A percentile compares a stretch with the other conserved stretches of the same genome.
Conservation (phyloP, 2,888 invertebrate species). For the Ophion obscuratus region DNA sequence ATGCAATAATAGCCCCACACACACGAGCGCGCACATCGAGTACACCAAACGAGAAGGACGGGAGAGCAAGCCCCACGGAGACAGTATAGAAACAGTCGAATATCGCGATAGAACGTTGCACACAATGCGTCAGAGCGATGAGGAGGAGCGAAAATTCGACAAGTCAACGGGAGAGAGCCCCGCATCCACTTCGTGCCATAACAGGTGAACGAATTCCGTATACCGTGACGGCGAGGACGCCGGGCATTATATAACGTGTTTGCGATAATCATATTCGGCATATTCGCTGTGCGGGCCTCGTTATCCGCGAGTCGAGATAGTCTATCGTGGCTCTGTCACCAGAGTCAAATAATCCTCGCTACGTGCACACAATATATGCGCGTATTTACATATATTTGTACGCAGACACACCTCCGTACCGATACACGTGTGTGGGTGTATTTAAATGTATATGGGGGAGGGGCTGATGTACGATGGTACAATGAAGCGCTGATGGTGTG, state of each 20-base stretch:
- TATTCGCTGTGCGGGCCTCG: slow-evolving; percentile 55
- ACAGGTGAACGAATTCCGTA: slow-evolving; percentile 69
- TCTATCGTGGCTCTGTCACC: slow-evolving; percentile 36
- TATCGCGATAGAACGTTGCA: neutral
- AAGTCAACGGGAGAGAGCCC: neutral
- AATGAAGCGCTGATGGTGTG: neutral
- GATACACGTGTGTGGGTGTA: neutral
- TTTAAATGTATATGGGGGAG: neutral
- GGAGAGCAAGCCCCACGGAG: neutral
- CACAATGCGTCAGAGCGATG: neutral
- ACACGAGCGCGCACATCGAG: too few species aligned
- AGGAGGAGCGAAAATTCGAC: neutral
- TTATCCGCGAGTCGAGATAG: slow-evolving; percentile 46
- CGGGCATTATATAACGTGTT: slow-evolving; percentile 70
- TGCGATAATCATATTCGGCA: slow-evolving; percentile 71
- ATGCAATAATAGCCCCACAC: neutral
- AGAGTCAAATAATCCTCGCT: slow-evolving; percentile 48
- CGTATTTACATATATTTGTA: neutral
- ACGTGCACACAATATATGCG: neutral
- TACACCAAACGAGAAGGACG: neutral
- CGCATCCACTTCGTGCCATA: slow-evolving; percentile 30
- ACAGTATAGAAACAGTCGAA: neutral
- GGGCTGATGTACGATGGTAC: neutral
- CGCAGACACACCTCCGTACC: neutral
- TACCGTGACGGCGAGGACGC: slow-evolving; percentile 66